Evolutionary conservation across 2,113 vertebrate species (phyloP).

Genomic region (Piprites chloris): DNA sequence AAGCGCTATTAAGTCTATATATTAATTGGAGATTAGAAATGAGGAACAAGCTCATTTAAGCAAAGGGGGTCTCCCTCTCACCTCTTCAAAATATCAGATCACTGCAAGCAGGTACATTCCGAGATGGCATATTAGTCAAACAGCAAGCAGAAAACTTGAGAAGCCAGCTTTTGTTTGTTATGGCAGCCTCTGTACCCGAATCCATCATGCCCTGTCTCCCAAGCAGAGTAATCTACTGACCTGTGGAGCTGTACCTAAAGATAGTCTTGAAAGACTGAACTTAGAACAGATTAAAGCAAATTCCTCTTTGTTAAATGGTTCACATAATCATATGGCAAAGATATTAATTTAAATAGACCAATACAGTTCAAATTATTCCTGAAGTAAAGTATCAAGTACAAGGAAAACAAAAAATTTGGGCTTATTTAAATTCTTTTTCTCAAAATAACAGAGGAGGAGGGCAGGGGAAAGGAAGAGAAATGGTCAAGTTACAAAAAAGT

Average conservation of each 20-base stretch:
- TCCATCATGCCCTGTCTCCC: background rate
- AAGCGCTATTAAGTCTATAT: background rate
- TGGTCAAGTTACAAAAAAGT: background rate
- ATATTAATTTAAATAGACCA: background rate
- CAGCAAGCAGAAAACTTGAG: background rate
- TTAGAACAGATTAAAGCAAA: background rate
- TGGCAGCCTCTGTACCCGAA: fast-evolving
- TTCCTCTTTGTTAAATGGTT: background rate
- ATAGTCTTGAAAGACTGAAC: background rate
- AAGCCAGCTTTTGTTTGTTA: background rate
- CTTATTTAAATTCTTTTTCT: background rate
- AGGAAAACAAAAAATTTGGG: background rate
- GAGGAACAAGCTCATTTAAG: background rate
- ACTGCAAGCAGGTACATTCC: background rate
- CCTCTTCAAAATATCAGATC: background rate
- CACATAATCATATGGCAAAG: background rate
- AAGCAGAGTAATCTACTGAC: background rate
- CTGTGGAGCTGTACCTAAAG: background rate
- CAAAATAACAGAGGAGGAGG: background rate
- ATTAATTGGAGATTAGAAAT: background rate
- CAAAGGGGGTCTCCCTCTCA: background rate
- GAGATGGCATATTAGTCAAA: background rate
- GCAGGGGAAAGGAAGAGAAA: background rate
- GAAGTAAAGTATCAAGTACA: background rate
- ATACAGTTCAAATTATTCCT: background rate